A percentile compares a stretch with the other conserved stretches of the same genome.
These are phyloP conservation scores for Spilarctia lutea DNA, from an alignment of 2,888 invertebrate genomes.

Conservation along the genomic window DNA sequence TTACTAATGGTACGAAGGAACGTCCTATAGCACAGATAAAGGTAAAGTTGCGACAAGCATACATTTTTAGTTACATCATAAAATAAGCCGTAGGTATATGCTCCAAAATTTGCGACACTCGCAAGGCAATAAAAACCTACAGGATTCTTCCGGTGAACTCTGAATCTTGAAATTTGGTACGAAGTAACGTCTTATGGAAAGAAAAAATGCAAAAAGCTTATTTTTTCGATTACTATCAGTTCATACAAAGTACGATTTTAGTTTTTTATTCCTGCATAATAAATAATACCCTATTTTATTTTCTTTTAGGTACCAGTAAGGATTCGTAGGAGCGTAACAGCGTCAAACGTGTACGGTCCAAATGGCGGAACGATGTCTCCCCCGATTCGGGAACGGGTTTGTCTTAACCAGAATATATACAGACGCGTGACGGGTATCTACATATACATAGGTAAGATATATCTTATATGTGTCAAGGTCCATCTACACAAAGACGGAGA, in stretches of 20 bases:
- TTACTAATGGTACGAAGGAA: too few species aligned
- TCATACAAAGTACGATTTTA: not conserved
- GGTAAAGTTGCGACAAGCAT: too few species aligned
- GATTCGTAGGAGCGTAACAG: not conserved
- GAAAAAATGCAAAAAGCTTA: too few species aligned
- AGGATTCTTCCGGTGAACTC: too few species aligned
- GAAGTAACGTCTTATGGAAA: too few species aligned
- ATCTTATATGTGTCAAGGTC: not conserved
- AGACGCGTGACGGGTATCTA: not conserved
- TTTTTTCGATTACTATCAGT: too few species aligned
- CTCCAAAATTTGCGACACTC: too few species aligned
- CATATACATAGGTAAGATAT: not conserved
- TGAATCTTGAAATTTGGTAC: too few species aligned
- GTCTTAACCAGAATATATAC: not conserved
- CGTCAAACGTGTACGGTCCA: slow-evolving; percentile 28
- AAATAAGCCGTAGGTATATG: too few species aligned
- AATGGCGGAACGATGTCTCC: slow-evolving; percentile 41
- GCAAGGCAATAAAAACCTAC: too few species aligned
- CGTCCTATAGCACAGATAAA: too few species aligned
- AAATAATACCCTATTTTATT: not conserved
- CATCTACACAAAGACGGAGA: not conserved
- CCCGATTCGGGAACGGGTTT: not conserved
- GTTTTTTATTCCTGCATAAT: not conserved
- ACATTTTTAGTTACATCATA: too few species aligned
- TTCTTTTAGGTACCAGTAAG: not conserved